Evolutionary conservation across 1,140 invertebrate species (phyloP), one percentile per base, ranked within the genome.

Genomic region (Rhagoletis pomonella): DNA sequence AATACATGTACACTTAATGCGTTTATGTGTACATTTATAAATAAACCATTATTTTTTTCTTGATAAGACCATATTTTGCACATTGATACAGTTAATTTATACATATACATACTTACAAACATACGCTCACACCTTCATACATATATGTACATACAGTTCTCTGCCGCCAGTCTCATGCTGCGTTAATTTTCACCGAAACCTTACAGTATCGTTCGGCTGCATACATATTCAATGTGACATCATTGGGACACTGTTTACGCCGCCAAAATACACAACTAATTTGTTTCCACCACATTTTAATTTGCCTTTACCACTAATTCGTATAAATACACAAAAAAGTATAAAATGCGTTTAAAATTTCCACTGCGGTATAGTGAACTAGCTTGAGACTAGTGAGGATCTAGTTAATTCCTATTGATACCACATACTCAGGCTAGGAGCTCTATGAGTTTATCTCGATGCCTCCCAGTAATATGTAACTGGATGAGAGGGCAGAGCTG

Each of bases 131-230:
- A 29, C 29, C 29, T n/a, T 14, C 17, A 4, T 62, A 77, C 47
- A 9, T n/a, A 50, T 77, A 50, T 50, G 6, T 73, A 29, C n/a
- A 14, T 44, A 14, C 12, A 2, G 42, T 14, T 55, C 44, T 3
- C 17, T 19, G 73, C 73, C 73, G 73, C 73, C 73, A 77, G 73
- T 77, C 42, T 77, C 73, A 77, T 47, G 73, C 73, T 50, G 73
- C 47, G 73, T 19, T 77, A 77, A 77, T 77, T 55, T 77, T 50
- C n/a, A 50, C 73, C 44, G 73, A 77, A 77, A 77, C 73, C 73
- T 73, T 73, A 73, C 39, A 73, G 44, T n/a, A 47, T 50, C 47
- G 47, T 77, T 77, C 44, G 73, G 6, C 17, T 55, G n/a, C 73
- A 2, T 39, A n/a, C n/a, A n/a, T n/a, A 55, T n/a, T 55, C n/a